phyloP scores from a whole-genome alignment of 2,797 vertebrate genomes.

The Muscicapa comitata region DNA sequence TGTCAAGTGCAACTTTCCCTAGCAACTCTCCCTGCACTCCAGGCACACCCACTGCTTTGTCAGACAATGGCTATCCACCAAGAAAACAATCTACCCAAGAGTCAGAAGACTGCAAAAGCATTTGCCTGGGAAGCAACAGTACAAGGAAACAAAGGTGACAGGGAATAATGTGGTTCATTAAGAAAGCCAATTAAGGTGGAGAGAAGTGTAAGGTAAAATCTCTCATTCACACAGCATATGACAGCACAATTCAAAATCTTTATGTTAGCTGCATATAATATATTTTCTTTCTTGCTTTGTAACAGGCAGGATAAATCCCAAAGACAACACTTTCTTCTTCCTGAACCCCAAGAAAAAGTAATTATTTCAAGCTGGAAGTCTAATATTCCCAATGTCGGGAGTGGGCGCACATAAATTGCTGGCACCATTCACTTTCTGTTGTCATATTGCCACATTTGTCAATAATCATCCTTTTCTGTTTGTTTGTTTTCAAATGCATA shows the following conservation, averaged over 20 bases:
- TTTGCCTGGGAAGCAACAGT: conserved; percentile 59
- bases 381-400: conserved; percentile 28
- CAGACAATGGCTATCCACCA: conserved; percentile 38
- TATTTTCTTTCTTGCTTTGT: conserved; percentile 60
- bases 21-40: conserved; percentile 33
- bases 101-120: conserved; percentile 45
- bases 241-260: conserved; percentile 51
- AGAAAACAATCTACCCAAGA: conserved; percentile 50
- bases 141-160: conserved; percentile 77
- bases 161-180: conserved; percentile 59
- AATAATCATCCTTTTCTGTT: conserved; percentile 24
- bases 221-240: conserved; percentile 41
- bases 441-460: conserved; percentile 47
- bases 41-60: background rate
- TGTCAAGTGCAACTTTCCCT: conserved; percentile 35
- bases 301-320: conserved; percentile 67
- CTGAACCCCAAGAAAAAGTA: conserved; percentile 67
- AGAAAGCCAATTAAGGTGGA: conserved; percentile 59
- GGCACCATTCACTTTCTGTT: conserved; percentile 61
- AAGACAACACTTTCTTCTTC: conserved; percentile 66
- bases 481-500: conserved; percentile 9
- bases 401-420: conserved; percentile 56
- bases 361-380: conserved; percentile 67
- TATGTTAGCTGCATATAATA: conserved; percentile 47
- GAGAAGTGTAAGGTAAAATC: conserved; percentile 59